phyloP scores from a whole-genome alignment of 2,113 vertebrate genomes.

The Chrysemys picta region DNA sequence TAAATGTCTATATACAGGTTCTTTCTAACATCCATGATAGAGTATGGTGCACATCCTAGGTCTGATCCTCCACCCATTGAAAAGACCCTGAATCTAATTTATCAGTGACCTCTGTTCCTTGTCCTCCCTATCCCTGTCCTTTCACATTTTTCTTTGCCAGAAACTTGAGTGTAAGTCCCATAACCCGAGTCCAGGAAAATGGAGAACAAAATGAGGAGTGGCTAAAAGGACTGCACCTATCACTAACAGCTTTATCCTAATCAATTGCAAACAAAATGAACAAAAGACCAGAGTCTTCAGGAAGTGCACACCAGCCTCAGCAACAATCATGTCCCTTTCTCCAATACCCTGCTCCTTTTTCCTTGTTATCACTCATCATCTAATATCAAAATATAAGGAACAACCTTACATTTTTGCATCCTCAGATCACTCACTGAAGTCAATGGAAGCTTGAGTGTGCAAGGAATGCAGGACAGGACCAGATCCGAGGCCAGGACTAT shows the following conservation, averaged over 20 bases:
- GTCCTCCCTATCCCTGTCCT: neutral
- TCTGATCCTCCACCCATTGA: neutral
- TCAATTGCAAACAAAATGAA: neutral
- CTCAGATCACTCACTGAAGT: neutral
- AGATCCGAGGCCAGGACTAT: neutral
- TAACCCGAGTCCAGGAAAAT: neutral
- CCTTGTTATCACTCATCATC: neutral
- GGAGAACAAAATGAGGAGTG: neutral
- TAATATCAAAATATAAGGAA: neutral
- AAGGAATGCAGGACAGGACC: neutral
- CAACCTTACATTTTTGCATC: neutral
- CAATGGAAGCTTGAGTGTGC: neutral
- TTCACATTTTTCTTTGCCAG: slow-evolving; percentile 1
- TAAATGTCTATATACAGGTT: neutral
- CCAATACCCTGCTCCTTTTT: neutral
- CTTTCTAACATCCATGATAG: neutral
- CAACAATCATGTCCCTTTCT: neutral
- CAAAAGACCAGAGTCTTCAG: neutral
- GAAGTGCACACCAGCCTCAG: neutral
- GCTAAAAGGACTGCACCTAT: neutral
- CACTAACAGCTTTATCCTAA: neutral
- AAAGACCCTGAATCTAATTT: neutral
- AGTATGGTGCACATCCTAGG: neutral
- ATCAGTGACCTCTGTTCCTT: neutral
- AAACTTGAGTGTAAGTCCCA: neutral